Percentiles rank a stretch among this genome's conserved stretches.
These are phyloP conservation scores for Sisor rabdophorus DNA, from an alignment of 2,113 vertebrate species.

Conservation along the genomic window DNA sequence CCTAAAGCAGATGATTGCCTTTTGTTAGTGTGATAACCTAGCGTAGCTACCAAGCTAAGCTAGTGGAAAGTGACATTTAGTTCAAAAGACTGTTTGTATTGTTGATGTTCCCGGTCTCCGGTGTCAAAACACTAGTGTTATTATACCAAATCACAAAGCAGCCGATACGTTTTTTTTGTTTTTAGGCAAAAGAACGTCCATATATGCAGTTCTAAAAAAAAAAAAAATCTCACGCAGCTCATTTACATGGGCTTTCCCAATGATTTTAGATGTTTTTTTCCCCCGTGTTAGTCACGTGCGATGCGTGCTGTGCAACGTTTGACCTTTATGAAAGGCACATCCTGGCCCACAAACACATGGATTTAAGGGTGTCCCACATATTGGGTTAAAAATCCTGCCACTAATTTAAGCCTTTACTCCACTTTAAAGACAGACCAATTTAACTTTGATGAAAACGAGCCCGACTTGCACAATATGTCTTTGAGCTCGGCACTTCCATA, in stretches of 20 bases:
- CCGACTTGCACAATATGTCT: conserved; percentile 48
- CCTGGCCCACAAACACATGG: conserved; percentile 63
- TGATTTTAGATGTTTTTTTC: conserved; percentile 26
- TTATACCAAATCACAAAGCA: not conserved
- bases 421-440: conserved; percentile 71
- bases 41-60: conserved; percentile 11
- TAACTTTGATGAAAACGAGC: conserved; percentile 61
- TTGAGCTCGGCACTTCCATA: conserved; percentile 41
- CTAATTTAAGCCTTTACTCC: conserved; percentile 71
- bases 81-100: conserved; percentile 12
- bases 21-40: conserved; percentile 42
- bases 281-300: conserved; percentile 37
- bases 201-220: not conserved
- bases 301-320: conserved; percentile 57
- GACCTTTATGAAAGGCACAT: conserved; percentile 69
- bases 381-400: conserved; percentile 68
- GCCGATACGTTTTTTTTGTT: conserved; percentile 15
- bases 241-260: conserved; percentile 32
- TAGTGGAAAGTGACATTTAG: conserved; percentile 11
- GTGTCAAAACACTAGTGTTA: conserved; percentile 24
- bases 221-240: conserved; percentile 7
- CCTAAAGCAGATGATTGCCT: conserved; percentile 29
- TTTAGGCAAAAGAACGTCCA: conserved; percentile 12
- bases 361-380: conserved; percentile 64
- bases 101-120: conserved; percentile 11